These are phyloP conservation scores for Sarcophaga subvicina DNA, from an alignment of 2,888 invertebrate genomes.

Conservation along the genomic window DNA sequence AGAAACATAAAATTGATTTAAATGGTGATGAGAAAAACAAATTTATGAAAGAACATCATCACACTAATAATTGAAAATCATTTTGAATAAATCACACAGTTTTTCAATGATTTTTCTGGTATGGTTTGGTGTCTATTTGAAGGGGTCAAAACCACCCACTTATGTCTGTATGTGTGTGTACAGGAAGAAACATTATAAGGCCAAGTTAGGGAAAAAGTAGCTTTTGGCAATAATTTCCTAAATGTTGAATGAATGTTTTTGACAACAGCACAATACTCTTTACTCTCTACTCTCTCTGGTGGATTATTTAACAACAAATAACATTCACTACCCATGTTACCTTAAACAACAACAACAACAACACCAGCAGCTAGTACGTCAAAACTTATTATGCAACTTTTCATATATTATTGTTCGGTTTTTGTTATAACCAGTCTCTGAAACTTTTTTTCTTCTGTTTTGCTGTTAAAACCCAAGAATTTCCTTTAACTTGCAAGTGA, in stretches of 20 bases:
- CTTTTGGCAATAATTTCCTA: background rate
- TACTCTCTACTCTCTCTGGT: background rate
- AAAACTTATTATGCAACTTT: slow-evolving; percentile 52
- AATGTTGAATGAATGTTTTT: slow-evolving; percentile 56
- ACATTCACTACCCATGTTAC: slow-evolving; percentile 15
- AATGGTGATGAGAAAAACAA: background rate
- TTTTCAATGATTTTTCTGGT: no score
- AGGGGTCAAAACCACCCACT: slow-evolving; percentile 32
- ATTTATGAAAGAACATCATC: background rate
- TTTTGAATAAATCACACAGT: no score
- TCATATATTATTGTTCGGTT: slow-evolving; percentile 17
- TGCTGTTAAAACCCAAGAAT: slow-evolving; percentile 20
- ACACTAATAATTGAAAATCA: no score
- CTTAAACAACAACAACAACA: slow-evolving; percentile 12
- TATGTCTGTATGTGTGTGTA: background rate
- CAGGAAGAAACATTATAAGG: no score
- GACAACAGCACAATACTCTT: slow-evolving; percentile 58
- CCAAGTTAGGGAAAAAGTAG: background rate
- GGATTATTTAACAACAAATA: slow-evolving; percentile 22
- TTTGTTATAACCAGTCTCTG: background rate
- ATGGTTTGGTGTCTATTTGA: background rate
- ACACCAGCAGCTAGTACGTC: background rate
- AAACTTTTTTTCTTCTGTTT: background rate
- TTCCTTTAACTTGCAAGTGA: slow-evolving; percentile 36
- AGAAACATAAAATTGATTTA: background rate